These are phyloP conservation scores for Hedychridium roseum DNA, from an alignment of 2,888 invertebrate genomes.

Conservation along the genomic window DNA sequence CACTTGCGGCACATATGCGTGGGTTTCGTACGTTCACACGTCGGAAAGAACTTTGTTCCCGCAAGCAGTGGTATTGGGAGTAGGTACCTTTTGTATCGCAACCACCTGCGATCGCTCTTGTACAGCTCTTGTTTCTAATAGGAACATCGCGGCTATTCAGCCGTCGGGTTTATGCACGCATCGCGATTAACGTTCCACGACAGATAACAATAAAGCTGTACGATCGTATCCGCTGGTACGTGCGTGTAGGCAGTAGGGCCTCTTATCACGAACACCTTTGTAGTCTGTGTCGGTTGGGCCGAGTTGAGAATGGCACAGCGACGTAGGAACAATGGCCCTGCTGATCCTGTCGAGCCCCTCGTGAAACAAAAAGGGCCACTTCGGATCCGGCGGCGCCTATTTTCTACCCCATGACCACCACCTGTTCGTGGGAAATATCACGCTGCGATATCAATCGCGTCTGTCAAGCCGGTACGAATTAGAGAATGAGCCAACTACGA, in stretches of 20 bases:
- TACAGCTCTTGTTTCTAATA: too few relatives aligned
- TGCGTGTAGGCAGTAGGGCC: constrained; percentile 3
- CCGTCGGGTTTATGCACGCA: too few relatives aligned
- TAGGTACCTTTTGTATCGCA: too few relatives aligned
- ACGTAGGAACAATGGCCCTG: constrained; percentile 23
- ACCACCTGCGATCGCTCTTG: too few relatives aligned
- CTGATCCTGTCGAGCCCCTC: constrained; percentile 27
- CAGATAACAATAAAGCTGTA: constrained; percentile 12
- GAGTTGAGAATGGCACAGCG: constrained; percentile 10
- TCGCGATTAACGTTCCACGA: constrained; percentile 5
- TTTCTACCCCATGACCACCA: constrained; percentile 28
- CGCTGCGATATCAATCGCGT: background rate
- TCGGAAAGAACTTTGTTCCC: too few relatives aligned
- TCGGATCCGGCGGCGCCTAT: constrained; percentile 14
- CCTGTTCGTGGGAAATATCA: constrained; percentile 43
- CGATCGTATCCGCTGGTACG: constrained; percentile 7
- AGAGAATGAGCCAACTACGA: too few relatives aligned
- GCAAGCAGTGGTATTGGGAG: too few relatives aligned
- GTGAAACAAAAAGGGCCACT: constrained; percentile 35
- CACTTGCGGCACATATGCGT: too few relatives aligned
- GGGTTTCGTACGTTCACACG: too few relatives aligned
- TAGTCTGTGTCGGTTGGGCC: constrained; percentile 15
- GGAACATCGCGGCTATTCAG: too few relatives aligned
- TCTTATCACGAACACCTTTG: constrained; percentile 19
- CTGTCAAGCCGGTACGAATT: background rate